These are phyloP conservation scores for Ips typographus DNA, from an alignment of 1,140 invertebrate genomes.

Conservation along the genomic window DNA sequence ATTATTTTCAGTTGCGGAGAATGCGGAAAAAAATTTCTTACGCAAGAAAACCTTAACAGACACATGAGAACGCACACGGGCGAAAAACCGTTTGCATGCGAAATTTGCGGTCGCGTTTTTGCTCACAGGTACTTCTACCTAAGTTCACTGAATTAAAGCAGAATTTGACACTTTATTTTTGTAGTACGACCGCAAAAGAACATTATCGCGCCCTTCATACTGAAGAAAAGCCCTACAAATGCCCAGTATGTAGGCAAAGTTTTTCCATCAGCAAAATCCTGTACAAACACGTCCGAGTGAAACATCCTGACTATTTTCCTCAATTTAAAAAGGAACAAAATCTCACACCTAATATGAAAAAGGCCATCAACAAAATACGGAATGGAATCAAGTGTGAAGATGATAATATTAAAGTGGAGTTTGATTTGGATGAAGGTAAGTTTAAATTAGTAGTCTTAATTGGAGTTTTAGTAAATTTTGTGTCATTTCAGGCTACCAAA, in stretches of 20 bases:
- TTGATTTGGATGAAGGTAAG: conserved; percentile 1
- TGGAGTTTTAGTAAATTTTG: not conserved
- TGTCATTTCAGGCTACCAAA: not conserved
- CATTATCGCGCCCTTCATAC: conserved; percentile 61
- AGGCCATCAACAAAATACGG: conserved; percentile 24
- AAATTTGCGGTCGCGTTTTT: conserved; percentile 46
- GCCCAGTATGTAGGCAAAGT: conserved; percentile 56
- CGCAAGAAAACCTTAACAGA: conserved; percentile 57
- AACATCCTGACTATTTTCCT: conserved; percentile 40
- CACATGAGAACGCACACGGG: conserved; percentile 65
- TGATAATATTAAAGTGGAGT: conserved; percentile 3
- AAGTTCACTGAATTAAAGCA: conserved; percentile 1
- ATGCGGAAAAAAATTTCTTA: conserved; percentile 49
- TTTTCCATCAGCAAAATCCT: conserved; percentile 49
- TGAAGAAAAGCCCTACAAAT: conserved; percentile 55
- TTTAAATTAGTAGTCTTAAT: not conserved
- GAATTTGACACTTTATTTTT: conserved; percentile 1
- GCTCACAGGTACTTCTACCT: conserved; percentile 42
- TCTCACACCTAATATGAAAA: conserved; percentile 36
- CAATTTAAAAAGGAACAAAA: conserved; percentile 35
- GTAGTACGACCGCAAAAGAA: conserved; percentile 40
- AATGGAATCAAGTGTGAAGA: conserved; percentile 21
- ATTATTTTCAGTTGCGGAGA: conserved; percentile 37
- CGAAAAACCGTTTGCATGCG: conserved; percentile 60
- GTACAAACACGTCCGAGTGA: conserved; percentile 42